Percentiles rank a stretch among this genome's conserved stretches.
phyloP scores from a whole-genome alignment of 1,140 invertebrate species.

The Diabrotica virgifera region DNA sequence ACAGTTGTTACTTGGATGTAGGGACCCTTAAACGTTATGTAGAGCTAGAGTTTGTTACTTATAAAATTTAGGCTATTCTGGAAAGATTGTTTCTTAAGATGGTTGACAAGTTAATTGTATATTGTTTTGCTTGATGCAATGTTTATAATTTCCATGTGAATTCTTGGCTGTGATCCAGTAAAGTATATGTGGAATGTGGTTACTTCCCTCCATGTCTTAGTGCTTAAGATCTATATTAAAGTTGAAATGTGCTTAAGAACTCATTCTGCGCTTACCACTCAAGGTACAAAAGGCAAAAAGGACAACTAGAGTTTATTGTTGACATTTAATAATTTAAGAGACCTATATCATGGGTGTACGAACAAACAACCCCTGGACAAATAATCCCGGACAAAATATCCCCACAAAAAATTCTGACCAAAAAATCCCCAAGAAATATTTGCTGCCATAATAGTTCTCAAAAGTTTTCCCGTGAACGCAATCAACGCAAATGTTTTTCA shows the following conservation, averaged over 20 bases:
- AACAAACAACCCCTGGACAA: no score
- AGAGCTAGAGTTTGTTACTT: background rate
- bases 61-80: no score
- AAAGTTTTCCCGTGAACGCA: no score
- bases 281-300: background rate
- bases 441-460: no score
- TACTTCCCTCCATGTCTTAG: conserved; percentile 44
- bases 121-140: conserved; percentile 4
- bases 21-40: background rate
- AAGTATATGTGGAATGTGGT: conserved; percentile 46
- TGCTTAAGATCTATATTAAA: conserved; percentile 1
- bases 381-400: no score
- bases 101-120: background rate
- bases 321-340: background rate
- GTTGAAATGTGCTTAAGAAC: conserved; percentile 26
- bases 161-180: conserved; percentile 51
- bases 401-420: no score
- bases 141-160: conserved; percentile 45
- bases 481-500: no score
- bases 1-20: background rate
- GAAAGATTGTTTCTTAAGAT: background rate
- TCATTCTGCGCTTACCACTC: conserved; percentile 36
- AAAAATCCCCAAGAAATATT: no score
- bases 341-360: no score
- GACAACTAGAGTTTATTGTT: background rate